phyloP scores from a whole-genome alignment of 2,888 invertebrate genomes.

The Brenthis daphne region DNA sequence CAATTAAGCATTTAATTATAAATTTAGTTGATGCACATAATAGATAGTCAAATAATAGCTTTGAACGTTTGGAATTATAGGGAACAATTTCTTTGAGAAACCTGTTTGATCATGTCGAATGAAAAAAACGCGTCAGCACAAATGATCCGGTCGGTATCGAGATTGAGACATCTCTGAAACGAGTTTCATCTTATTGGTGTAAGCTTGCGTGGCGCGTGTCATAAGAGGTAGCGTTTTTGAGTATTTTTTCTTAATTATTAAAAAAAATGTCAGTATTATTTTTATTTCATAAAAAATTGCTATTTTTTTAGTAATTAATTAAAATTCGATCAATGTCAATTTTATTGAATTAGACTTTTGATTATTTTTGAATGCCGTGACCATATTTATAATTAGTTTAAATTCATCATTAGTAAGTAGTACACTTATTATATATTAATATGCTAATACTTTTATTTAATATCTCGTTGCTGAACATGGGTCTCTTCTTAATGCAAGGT shows the following conservation, averaged over 20 bases:
- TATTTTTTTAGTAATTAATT: not conserved
- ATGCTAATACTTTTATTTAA: too few species aligned
- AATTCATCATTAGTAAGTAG: too few species aligned
- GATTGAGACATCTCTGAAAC: conserved; percentile 80
- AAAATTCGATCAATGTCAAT: too few species aligned
- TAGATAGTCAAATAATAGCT: conserved; percentile 39
- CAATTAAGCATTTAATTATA: conserved; percentile 17
- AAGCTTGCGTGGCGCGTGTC: conserved; percentile 45
- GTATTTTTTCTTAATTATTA: not conserved
- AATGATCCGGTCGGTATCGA: conserved; percentile 75
- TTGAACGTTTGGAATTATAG: conserved; percentile 45
- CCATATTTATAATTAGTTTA: too few species aligned
- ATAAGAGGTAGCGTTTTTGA: conserved; percentile 45
- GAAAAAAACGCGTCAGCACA: conserved; percentile 73
- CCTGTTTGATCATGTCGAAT: conserved; percentile 73
- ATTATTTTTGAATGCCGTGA: too few species aligned
- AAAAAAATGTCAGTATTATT: too few species aligned
- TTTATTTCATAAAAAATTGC: not conserved
- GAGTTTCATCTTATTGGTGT: conserved; percentile 64
- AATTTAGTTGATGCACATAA: conserved; percentile 23
- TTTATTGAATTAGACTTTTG: too few species aligned
- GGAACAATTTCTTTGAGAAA: conserved; percentile 62
- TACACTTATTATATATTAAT: too few species aligned
- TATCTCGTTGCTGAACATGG: too few species aligned
- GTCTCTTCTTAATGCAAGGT: too few species aligned